Conservation (phyloP, 2,888 invertebrate genomes). For the Chymomyza procnemis region DNA sequence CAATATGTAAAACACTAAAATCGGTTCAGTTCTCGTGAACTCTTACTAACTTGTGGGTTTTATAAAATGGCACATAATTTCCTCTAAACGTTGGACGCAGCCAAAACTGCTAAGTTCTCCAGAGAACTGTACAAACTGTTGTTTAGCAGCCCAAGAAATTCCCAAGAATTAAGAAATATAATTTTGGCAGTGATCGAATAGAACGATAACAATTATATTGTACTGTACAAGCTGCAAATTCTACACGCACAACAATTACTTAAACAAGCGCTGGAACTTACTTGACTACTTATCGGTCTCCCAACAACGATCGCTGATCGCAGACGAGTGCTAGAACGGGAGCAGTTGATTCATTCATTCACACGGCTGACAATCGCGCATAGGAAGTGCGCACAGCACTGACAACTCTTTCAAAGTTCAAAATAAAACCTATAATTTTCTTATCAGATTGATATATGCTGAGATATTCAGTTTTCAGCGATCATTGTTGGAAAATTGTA, state of each 20-base stretch:
- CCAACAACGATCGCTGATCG: conserved; percentile 19
- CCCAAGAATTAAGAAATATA: conserved; percentile 4
- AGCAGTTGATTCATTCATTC: conserved; percentile 36
- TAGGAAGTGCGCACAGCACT: too few relatives aligned
- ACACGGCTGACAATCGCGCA: conserved; percentile 62
- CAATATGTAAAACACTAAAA: conserved; percentile 25
- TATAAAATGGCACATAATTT: conserved; percentile 27
- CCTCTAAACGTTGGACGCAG: conserved; percentile 57
- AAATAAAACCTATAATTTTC: conserved; percentile 62
- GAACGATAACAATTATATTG: conserved; percentile 63
- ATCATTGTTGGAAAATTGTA: conserved; percentile 58
- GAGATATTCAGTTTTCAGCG: conserved; percentile 12
- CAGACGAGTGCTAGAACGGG: conserved; percentile 16
- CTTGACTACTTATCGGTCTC: conserved; percentile 57
- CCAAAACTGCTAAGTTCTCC: neutral
- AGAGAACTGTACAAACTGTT: neutral
- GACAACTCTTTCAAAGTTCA: conserved; percentile 55
- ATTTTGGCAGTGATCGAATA: conserved; percentile 52
- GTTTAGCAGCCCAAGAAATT: conserved; percentile 40
- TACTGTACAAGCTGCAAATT: conserved; percentile 38
- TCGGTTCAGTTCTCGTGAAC: too few relatives aligned
- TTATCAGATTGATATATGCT: conserved; percentile 49
- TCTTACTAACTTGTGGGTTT: conserved; percentile 28
- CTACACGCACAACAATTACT: conserved; percentile 47
- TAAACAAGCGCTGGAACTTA: conserved; percentile 30